A percentile compares a stretch with the other conserved stretches of the same genome.
These are phyloP conservation scores for Archilochus colubris DNA, from an alignment of 2,113 vertebrate genomes.

Conservation along the genomic window DNA sequence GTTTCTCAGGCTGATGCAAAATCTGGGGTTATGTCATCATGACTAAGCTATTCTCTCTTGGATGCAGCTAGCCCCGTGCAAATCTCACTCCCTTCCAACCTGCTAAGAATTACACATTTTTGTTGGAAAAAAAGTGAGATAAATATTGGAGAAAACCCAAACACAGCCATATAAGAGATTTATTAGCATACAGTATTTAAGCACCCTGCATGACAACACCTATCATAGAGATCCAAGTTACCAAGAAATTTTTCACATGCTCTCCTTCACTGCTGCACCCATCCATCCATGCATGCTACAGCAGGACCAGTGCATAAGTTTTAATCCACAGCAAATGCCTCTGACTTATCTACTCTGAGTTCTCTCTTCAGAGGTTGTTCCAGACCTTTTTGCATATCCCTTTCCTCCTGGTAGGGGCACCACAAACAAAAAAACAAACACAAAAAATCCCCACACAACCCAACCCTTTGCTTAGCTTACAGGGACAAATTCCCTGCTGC, in stretches of 20 bases:
- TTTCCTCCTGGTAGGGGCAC: not conserved
- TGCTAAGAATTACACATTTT: not conserved
- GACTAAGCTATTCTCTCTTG: not conserved
- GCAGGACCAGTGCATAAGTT: not conserved
- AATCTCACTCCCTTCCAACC: not conserved
- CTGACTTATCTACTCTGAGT: not conserved
- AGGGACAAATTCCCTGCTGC: constrained; percentile 49
- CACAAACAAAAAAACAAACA: constrained; percentile 17
- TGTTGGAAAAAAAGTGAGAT: not conserved
- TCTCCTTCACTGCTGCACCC: not conserved
- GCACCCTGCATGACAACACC: not conserved
- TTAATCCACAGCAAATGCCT: not conserved
- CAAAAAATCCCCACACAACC: constrained; percentile 2
- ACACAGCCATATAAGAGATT: not conserved
- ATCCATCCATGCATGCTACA: fast-evolving
- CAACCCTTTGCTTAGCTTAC: constrained; percentile 27
- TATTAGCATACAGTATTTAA: not conserved
- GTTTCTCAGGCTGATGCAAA: not conserved
- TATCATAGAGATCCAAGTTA: not conserved
- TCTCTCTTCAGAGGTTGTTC: not conserved
- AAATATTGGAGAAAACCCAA: not conserved
- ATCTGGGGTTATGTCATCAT: not conserved
- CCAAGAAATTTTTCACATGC: not conserved
- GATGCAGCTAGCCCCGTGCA: not conserved
- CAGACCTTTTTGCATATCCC: not conserved